Evolutionary conservation across 2,113 vertebrate genomes (phyloP).

Genomic region (Potamarius usumacintae): DNA sequence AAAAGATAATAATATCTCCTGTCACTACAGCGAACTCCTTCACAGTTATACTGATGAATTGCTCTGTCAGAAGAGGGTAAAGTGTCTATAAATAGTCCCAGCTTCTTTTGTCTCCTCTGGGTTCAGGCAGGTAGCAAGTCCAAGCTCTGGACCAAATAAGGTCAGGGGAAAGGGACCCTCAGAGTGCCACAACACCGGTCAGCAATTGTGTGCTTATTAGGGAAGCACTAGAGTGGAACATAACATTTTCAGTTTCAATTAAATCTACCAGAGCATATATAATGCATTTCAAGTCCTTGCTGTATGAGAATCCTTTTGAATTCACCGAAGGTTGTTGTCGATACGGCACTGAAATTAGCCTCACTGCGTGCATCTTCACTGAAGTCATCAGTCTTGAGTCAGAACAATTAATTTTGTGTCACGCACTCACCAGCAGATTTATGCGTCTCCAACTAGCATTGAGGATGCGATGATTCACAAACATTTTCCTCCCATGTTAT

Average conservation of each 20-base stretch:
- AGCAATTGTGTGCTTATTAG: constrained; percentile 71
- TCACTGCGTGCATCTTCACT: constrained; percentile 43
- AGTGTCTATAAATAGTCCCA: constrained; percentile 53
- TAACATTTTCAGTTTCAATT: constrained; percentile 82
- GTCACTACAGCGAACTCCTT: constrained; percentile 37
- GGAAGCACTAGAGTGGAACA: constrained; percentile 70
- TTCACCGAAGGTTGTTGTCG: constrained; percentile 54
- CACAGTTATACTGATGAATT: constrained; percentile 51
- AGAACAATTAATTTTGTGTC: constrained; percentile 45
- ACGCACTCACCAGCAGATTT: constrained; percentile 42
- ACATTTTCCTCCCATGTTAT: constrained; percentile 14
- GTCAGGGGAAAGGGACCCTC: constrained; percentile 55
- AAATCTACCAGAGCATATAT: constrained; percentile 71
- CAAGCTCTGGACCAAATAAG: constrained; percentile 45
- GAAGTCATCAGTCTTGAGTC: constrained; percentile 44
- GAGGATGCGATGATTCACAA: constrained; percentile 27
- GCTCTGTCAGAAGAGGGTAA: constrained; percentile 46
- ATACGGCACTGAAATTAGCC: constrained; percentile 53
- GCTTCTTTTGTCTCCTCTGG: constrained; percentile 38
- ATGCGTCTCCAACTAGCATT: constrained; percentile 32
- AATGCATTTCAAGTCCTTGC: constrained; percentile 66
- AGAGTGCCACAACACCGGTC: constrained; percentile 67
- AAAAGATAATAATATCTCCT: constrained; percentile 8
- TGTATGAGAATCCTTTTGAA: constrained; percentile 60
- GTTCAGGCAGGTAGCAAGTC: constrained; percentile 46